A percentile compares a stretch with the other conserved stretches of the same genome.
phyloP scores from a whole-genome alignment of 2,888 invertebrate species.

The Arctia plantaginis region DNA sequence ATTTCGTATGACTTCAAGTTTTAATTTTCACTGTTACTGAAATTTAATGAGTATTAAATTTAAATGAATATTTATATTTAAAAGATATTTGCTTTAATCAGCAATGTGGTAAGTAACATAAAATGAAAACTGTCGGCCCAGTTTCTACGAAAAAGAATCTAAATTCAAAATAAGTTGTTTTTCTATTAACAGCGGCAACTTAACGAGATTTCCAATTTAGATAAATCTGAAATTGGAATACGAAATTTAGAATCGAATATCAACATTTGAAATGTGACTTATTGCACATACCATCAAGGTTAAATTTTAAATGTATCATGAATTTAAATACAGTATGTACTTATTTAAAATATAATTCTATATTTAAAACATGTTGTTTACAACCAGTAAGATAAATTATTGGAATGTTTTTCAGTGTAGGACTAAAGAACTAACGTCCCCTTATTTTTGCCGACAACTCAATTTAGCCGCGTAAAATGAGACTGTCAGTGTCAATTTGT shows the following conservation, averaged over 20 bases:
- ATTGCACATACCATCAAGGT: neutral
- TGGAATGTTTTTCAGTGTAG: conserved; percentile 4
- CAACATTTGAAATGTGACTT: neutral
- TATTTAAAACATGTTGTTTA: neutral
- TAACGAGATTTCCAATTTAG: neutral
- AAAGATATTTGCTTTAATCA: too few species aligned
- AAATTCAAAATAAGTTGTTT: neutral
- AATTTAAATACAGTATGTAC: neutral
- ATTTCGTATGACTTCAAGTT: neutral
- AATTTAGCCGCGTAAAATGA: conserved; percentile 54
- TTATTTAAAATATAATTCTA: neutral
- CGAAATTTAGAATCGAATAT: neutral
- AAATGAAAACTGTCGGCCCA: too few species aligned
- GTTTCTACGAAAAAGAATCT: neutral
- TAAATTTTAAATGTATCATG: neutral
- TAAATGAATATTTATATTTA: too few species aligned
- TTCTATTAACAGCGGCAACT: neutral
- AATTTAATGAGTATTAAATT: too few species aligned
- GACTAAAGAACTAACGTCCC: conserved; percentile 32
- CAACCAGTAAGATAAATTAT: neutral
- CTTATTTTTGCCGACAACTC: conserved; percentile 52
- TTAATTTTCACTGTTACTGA: neutral
- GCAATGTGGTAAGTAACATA: too few species aligned
- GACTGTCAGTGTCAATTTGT: conserved; percentile 54
- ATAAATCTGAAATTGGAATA: neutral